Conservation (phyloP, 1,140 invertebrate species). For the Arctopsyche grandis region DNA sequence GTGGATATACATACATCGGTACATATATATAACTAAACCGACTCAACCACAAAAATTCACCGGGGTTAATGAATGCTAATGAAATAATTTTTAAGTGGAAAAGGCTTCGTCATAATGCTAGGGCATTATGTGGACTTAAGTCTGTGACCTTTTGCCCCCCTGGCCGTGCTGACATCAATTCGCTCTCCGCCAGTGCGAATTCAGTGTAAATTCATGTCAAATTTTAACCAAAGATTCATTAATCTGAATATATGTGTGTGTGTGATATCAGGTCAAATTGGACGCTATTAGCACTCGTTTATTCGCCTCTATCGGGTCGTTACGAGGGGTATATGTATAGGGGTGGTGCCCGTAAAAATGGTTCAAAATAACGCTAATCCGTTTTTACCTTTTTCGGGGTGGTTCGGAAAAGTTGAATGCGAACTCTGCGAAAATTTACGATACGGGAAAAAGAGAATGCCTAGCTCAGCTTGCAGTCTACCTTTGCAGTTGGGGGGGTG, state of each 20-base stretch:
- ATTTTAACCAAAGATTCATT: too few relatives aligned
- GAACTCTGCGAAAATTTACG: constrained; percentile 48
- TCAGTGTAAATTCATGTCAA: too few relatives aligned
- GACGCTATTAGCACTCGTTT: too few relatives aligned
- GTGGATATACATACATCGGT: neutral
- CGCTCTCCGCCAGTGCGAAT: too few relatives aligned
- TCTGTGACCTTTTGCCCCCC: neutral
- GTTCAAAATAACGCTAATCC: constrained; percentile 23
- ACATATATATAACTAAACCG: neutral
- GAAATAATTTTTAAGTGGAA: neutral
- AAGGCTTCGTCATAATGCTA: neutral
- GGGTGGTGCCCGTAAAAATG: too few relatives aligned
- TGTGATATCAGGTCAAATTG: too few relatives aligned
- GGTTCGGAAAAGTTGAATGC: constrained; percentile 21
- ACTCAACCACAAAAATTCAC: neutral
- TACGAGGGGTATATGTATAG: too few relatives aligned
- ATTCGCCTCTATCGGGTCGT: too few relatives aligned
- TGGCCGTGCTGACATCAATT: too few relatives aligned
- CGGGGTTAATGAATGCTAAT: neutral
- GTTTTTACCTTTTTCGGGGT: neutral
- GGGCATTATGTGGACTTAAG: neutral
- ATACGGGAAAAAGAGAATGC: constrained; percentile 48
- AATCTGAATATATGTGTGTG: too few relatives aligned
- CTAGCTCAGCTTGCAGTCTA: constrained; percentile 49
- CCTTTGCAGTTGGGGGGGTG: constrained; percentile 43